A percentile compares a stretch with the other conserved stretches of the same genome.
Evolutionary conservation across 1,140 invertebrate species (phyloP).

Genomic region (Oryctes rhinoceros): DNA sequence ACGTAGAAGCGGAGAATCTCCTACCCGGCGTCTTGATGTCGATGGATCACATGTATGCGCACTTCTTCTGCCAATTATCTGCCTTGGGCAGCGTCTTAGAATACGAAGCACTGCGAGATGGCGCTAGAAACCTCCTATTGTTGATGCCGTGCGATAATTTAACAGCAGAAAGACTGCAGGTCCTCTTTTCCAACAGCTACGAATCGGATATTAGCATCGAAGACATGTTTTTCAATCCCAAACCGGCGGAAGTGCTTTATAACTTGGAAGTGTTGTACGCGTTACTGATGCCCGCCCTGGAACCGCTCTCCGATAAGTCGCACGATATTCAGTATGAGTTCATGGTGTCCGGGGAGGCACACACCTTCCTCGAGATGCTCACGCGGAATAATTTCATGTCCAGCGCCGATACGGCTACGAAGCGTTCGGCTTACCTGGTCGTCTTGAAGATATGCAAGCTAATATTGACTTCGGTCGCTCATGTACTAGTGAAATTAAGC

Average conservation of each 20-base stretch:
- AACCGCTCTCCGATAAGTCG: constrained; percentile 82
- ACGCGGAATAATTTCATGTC: constrained; percentile 89
- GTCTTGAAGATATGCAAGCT: constrained; percentile 90
- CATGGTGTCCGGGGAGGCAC: constrained; percentile 84
- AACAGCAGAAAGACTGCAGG: constrained; percentile 73
- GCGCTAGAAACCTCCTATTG: constrained; percentile 85
- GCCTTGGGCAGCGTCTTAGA: constrained; percentile 85
- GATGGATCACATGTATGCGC: constrained; percentile 80
- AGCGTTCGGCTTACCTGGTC: constrained; percentile 85
- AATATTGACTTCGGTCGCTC: constrained; percentile 85
- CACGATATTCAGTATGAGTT: constrained; percentile 91
- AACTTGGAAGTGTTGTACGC: constrained; percentile 85
- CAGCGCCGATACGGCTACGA: constrained; percentile 81
- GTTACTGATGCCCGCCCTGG: constrained; percentile 89
- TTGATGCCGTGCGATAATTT: constrained; percentile 88
- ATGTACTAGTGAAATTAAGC: constrained; percentile 73
- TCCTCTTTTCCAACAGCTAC: constrained; percentile 61
- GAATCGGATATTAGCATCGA: constrained; percentile 68
- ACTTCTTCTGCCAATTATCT: constrained; percentile 91
- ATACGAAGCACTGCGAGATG: constrained; percentile 83
- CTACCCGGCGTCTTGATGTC: constrained; percentile 86
- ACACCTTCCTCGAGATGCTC: constrained; percentile 83
- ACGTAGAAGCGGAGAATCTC: constrained; percentile 85
- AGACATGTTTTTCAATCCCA: constrained; percentile 75
- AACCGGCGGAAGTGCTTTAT: constrained; percentile 71